Evolutionary conservation across 2,888 invertebrate species (phyloP).

Genomic region (Atethmia centrago): DNA sequence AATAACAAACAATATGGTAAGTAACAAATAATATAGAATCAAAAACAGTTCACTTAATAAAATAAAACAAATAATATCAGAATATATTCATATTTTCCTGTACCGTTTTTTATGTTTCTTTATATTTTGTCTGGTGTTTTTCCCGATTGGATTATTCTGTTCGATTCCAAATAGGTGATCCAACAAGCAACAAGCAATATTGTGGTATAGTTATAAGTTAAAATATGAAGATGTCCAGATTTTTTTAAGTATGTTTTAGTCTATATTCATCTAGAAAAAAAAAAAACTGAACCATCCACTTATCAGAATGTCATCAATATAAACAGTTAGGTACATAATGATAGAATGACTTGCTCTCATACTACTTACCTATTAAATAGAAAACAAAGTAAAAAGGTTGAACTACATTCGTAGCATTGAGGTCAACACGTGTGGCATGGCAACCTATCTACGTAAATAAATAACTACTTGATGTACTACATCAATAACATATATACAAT

Average conservation of each 20-base stretch:
- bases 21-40: too few relatives aligned
- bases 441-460: conserved; percentile 41
- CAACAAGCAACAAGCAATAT: not conserved
- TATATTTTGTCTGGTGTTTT: not conserved
- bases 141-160: not conserved
- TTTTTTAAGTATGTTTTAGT: not conserved
- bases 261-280: not conserved
- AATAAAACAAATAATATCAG: too few relatives aligned
- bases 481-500: conserved; percentile 41
- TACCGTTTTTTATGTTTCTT: not conserved
- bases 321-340: conserved; percentile 27
- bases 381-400: conserved; percentile 52
- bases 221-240: not conserved
- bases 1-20: too few relatives aligned
- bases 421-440: conserved; percentile 50
- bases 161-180: not conserved
- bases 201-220: not conserved
- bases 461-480: conserved; percentile 36
- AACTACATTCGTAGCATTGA: conserved; percentile 43
- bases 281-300: not conserved
- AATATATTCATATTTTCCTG: too few relatives aligned
- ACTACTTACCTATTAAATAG: conserved; percentile 29
- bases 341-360: conserved; percentile 24
- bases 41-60: too few relatives aligned
- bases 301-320: conserved; percentile 23